Conservation (phyloP, 2,797 vertebrate genomes). For the Sarcophilus harrisii region DNA sequence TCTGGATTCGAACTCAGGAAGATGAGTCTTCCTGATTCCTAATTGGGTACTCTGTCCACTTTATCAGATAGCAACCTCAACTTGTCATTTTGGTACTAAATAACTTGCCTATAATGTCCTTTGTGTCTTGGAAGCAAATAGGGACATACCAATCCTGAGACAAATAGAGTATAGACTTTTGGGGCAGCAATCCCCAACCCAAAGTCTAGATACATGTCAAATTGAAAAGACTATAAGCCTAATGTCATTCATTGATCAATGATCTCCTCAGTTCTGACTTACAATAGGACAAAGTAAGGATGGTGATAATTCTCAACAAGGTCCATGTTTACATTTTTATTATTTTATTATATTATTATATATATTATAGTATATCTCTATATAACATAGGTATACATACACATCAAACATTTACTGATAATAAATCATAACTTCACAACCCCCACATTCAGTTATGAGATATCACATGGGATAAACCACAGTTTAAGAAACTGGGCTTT, state of each 20-base stretch:
- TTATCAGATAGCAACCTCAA: not conserved
- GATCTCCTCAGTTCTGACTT: not conserved
- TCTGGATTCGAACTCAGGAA: not conserved
- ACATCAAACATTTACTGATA: no score
- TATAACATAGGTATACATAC: no score
- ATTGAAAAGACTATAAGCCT: not conserved
- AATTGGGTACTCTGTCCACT: not conserved
- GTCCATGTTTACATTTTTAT: not conserved
- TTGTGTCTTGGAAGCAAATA: not conserved
- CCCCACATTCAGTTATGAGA: no score
- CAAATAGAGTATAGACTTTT: not conserved
- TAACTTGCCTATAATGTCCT: not conserved
- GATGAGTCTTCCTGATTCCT: not conserved
- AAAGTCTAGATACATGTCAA: not conserved
- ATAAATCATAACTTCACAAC: no score
- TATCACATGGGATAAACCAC: no score
- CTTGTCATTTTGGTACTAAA: not conserved
- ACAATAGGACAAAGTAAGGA: not conserved
- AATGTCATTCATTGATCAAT: not conserved
- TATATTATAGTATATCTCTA: no score
- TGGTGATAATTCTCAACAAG: not conserved
- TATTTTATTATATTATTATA: no score
- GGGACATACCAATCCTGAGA: not conserved
- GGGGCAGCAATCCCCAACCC: not conserved
- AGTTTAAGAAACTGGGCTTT: no score